Conservation (phyloP, 2,113 vertebrate species). For the Colinus virginianus region DNA sequence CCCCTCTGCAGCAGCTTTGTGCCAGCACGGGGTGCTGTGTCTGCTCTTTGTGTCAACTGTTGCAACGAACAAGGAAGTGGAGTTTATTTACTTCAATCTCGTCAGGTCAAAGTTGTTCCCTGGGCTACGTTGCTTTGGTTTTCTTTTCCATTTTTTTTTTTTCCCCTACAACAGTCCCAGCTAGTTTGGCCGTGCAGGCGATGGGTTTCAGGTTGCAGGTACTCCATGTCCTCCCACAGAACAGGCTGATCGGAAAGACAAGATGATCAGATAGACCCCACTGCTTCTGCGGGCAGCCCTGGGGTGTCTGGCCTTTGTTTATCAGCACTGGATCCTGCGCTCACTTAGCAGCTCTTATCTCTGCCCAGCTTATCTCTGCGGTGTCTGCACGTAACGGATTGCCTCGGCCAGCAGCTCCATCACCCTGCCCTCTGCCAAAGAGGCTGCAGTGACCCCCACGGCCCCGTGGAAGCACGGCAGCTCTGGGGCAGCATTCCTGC, state of each 20-base stretch:
- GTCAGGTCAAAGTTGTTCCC: neutral
- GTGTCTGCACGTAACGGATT: slow-evolving; percentile 22
- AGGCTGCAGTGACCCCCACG: neutral
- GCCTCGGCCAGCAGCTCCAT: neutral
- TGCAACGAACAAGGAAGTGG: neutral
- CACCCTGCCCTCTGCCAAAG: accelerated
- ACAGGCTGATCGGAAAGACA: neutral
- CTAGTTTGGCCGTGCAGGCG: neutral
- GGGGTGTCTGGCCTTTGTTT: neutral
- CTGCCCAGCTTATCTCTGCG: slow-evolving; percentile 37
- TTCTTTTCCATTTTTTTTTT: neutral
- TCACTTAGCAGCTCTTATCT: slow-evolving; percentile 50
- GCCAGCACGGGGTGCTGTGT: neutral
- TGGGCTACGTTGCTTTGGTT: neutral
- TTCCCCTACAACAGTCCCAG: neutral
- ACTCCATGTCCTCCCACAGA: neutral
- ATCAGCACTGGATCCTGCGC: slow-evolving; percentile 21
- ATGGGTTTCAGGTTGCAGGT: neutral
- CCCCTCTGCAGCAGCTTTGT: neutral
- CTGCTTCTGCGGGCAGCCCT: neutral
- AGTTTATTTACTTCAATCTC: neutral
- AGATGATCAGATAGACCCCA: slow-evolving; percentile 45
- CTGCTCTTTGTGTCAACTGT: neutral
- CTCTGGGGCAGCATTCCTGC: slow-evolving; percentile 33
- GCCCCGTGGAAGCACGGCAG: neutral